Percentiles rank a stretch among this genome's conserved stretches.
These are phyloP conservation scores for Scaptodrosophila lebanonensis DNA, from an alignment of 1,140 invertebrate species.

Conservation along the genomic window DNA sequence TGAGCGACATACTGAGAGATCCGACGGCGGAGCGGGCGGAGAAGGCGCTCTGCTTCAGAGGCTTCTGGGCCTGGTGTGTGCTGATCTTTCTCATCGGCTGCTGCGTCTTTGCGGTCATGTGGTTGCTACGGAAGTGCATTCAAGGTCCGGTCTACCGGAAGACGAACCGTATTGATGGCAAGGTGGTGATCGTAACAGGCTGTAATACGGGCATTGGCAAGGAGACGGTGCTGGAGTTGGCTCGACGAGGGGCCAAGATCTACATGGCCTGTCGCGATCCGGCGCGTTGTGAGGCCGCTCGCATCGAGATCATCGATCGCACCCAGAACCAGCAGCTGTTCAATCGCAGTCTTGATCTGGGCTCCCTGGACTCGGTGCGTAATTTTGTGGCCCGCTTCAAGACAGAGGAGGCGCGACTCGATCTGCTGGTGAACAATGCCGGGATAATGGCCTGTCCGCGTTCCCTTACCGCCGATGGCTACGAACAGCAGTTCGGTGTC, in stretches of 20 bases:
- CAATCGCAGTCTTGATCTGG: slow-evolving; percentile 86
- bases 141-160: slow-evolving; percentile 64
- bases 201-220: slow-evolving; percentile 94
- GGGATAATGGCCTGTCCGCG: slow-evolving; percentile 87
- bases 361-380: slow-evolving; percentile 83
- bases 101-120: slow-evolving; percentile 41
- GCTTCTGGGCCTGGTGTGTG: slow-evolving; percentile 67
- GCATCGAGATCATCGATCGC: slow-evolving; percentile 77
- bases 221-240: slow-evolving; percentile 88
- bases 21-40: slow-evolving; percentile 47
- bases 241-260: slow-evolving; percentile 85
- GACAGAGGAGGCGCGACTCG: slow-evolving; percentile 81
- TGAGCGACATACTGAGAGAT: slow-evolving; percentile 23
- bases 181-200: slow-evolving; percentile 80
- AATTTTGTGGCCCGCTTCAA: slow-evolving; percentile 76
- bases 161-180: slow-evolving; percentile 70
- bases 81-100: slow-evolving; percentile 38
- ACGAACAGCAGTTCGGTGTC: slow-evolving; percentile 87
- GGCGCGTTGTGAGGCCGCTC: slow-evolving; percentile 82
- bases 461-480: slow-evolving; percentile 84
- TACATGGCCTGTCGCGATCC: slow-evolving; percentile 93
- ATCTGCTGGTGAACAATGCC: slow-evolving; percentile 95
- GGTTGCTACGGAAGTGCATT: slow-evolving; percentile 59
- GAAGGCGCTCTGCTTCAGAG: slow-evolving; percentile 63
- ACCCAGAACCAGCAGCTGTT: slow-evolving; percentile 78